Evolutionary conservation across 2,113 vertebrate genomes (phyloP), one percentile per base, ranked within the genome.

Genomic region (Thunnus maccoyii): DNA sequence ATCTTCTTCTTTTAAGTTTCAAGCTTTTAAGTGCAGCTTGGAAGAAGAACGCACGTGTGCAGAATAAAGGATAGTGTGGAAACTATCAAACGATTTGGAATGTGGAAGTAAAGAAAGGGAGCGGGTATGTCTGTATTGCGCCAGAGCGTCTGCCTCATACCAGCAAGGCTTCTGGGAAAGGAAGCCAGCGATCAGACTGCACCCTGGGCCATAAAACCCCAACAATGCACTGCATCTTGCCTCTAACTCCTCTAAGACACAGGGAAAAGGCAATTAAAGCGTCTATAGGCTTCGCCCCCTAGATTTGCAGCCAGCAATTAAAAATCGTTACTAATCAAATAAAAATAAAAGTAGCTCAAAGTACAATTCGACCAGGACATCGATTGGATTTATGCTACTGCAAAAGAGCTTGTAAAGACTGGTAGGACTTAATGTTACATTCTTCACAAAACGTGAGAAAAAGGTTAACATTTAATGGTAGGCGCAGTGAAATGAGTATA

Each of bases 281-380:
- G 22, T 94, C 94, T 93, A 95, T 92, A 22, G 90, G 91, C 67
- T 89, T 89, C 79, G 61, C 86, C 87, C 86, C 85, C 83, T 72
- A 89, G 85, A 94, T 93, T 93, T 92, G 89, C 80, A 92, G 89
- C 87, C 76, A 51, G 92, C 22, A 93, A 94, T 94, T 94, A 94
- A 95, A 94, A 93, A 94, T 94, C 22, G 22, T 94, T 94, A 92
- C 92, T 93, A 93, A 94, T 95, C 92, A 94, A 94, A 94, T 95
- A 91, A 94, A 95, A 95, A 22, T 22, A 86, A 90, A 93, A 93
- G 90, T 88, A 82, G 80, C 84, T 91, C 74, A 87, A 90, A 93
- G 85, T 91, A 90, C 78, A 84, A 89, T 90, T 22, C 22, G 72
- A 75, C 73, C 60, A 5, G 1, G 82, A 74, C 63, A 88, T 84